phyloP scores from a whole-genome alignment of 2,113 vertebrate species.

The Calidris pugnax region DNA sequence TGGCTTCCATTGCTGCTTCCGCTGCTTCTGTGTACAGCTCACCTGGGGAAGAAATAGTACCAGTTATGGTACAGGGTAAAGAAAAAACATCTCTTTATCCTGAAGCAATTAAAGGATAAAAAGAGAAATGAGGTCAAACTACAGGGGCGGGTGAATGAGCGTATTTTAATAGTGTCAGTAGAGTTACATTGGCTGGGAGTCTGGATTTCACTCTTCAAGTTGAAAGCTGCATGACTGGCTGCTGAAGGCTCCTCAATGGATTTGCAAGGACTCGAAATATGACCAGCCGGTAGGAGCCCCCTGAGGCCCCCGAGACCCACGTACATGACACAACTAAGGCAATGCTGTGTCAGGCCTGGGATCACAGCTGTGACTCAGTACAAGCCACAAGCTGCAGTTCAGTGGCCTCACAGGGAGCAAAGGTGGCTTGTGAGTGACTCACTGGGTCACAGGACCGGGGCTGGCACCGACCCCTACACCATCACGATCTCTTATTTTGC shows the following conservation, averaged over 20 bases:
- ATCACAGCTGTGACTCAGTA: neutral
- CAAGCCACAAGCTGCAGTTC: neutral
- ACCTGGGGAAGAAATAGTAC: constrained; percentile 73
- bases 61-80: neutral
- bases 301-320: fast-evolving
- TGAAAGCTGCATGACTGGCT: neutral
- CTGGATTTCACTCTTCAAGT: neutral
- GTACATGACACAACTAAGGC: neutral
- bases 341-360: neutral
- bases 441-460: neutral
- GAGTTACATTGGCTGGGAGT: neutral
- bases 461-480: neutral
- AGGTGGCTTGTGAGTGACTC: neutral
- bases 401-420: neutral
- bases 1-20: constrained; percentile 91
- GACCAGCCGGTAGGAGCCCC: neutral
- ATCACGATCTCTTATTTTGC: neutral
- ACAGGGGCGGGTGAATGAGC: neutral
- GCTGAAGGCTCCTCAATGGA: neutral
- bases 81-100: neutral
- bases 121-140: neutral
- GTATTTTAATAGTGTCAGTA: neutral
- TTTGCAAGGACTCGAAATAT: neutral
- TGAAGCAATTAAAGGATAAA: neutral
- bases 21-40: constrained; percentile 94